Base-by-base conservation (phyloP, 2,888 invertebrate species). In the Drosophila tripunctata region DNA sequence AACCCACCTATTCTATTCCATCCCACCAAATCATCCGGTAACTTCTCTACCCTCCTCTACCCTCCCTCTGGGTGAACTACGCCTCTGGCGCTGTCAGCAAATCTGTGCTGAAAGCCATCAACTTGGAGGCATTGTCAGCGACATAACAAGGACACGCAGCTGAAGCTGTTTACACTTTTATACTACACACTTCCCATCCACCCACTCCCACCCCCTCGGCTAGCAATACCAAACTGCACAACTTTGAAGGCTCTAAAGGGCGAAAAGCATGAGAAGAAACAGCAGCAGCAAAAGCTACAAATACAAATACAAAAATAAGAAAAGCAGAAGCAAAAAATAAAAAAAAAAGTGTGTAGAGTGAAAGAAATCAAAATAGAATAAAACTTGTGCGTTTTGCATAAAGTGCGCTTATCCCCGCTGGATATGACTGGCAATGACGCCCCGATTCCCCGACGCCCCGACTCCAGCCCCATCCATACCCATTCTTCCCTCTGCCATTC, bases 341-440 rank as follows among this genome's bases (percentile, higher is more conserved):
- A 27, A 44, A 52, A 45, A 54, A 41, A 48, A 27, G 31, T 31
- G 54, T 62, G 64, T 61, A 40, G 67, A 65, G 54, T 56, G 56
- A 54, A 72, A 78, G 70, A 81, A 78, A 81, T 74, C 85, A 70
- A 67, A 71, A 75, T 69, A 70, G 67, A 74, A 75, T 70, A 74
- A 74, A 74, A 71, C 54, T 84, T 81, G 78, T 81, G 80, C 82
- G 80, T 78, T 81, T 81, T 81, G 80, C 80, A 81, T 81, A 84
- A 81, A 81, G 85, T 81, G 80, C 85, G 85, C 80, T 81, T 81
- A 81, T 81, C 78, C 84, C 80, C 84, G 67, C 78, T 81, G 80
- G 80, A 81, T 78, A 81, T 81, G 80, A 81, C 80, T 84, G 80
- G 76, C 80, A 80, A 80, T 84, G 80, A 78, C 64, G 78, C 78